Evolutionary conservation across 2,797 vertebrate species (phyloP).

Genomic region (Australoheros facetus): DNA sequence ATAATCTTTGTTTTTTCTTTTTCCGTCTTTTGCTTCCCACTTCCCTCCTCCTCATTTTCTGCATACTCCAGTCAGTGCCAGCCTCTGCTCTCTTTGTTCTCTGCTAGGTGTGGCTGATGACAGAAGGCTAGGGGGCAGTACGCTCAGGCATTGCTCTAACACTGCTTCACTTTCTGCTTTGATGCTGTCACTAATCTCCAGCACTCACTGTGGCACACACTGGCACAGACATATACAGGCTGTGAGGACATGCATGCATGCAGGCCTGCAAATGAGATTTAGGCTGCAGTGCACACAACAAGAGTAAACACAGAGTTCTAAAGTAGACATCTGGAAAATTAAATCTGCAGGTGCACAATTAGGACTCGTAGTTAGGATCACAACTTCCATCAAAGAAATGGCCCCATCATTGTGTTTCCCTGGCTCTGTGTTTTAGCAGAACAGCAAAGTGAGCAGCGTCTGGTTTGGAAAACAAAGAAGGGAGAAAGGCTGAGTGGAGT

Average conservation of each 20-base stretch:
- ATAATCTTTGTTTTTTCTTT: slow-evolving; percentile 46
- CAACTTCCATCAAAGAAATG: slow-evolving; percentile 29
- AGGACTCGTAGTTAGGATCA: slow-evolving; percentile 46
- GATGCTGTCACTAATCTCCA: slow-evolving; percentile 58
- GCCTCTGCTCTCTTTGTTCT: slow-evolving; percentile 72
- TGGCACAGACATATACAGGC: slow-evolving; percentile 54
- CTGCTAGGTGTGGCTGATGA: slow-evolving; percentile 62
- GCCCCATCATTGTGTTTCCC: slow-evolving; percentile 15
- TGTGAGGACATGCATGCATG: slow-evolving; percentile 26
- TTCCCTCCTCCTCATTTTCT: slow-evolving; percentile 35
- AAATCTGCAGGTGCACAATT: slow-evolving; percentile 14
- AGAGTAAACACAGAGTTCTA: slow-evolving; percentile 21
- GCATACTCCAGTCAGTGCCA: slow-evolving; percentile 53
- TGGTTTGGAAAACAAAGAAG: slow-evolving; percentile 47
- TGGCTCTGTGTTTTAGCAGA: slow-evolving; percentile 31
- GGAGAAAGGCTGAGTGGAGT: slow-evolving; percentile 36
- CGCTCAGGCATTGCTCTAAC: slow-evolving; percentile 39
- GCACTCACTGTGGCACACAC: slow-evolving; percentile 58
- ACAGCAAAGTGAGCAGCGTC: slow-evolving; percentile 40
- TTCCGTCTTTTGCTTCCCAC: slow-evolving; percentile 44
- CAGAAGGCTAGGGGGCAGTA: slow-evolving; percentile 64
- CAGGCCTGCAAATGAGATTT: slow-evolving; percentile 14
- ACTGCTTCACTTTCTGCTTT: slow-evolving; percentile 51
- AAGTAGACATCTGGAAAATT: background rate
- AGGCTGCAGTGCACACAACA: slow-evolving; percentile 11